Evolutionary conservation across 1,140 invertebrate genomes (phyloP), one percentile per base, ranked within the genome.

Genomic region (Cotesia glomerata): DNA sequence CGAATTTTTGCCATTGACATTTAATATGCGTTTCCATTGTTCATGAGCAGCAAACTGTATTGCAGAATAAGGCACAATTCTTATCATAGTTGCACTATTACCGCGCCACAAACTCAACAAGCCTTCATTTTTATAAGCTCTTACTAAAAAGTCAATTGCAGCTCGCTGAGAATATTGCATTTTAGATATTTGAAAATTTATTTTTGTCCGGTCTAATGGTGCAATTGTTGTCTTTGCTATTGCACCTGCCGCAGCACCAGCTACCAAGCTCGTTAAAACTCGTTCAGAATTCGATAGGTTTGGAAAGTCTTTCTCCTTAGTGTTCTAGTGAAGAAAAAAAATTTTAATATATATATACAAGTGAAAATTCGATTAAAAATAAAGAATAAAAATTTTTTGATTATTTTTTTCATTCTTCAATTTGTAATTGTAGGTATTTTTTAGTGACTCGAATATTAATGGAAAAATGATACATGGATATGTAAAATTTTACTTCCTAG

Each of bases 31-130:
- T 84, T 98, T 98, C 91, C 94, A 99, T 82, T 99, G 97, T 88
- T 99, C 98, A 86, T 99, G 96, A 26, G 97, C 91, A 0, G 96
- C 93, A 84, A 99, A 99, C 86, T 99, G 98, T 71, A 99, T 95
- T 11, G 98, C 95, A 61, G 98, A 97, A 86, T 99, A 98, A 1
- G 98, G 98, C 51, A 99, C 89, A 75, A 99, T 98, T 59, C 98
- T 89, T 0, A 95, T 95, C 96, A 99, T 97, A 0, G 97, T 99
- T 1, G 98, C 98, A 74, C 95, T 97, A 89, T 99, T 99, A 9
- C 98, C 98, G 54, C 98, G 88, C 96, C 97, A 99, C 72, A 99
- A 86, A 71, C 93, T 93, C 5, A 92, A 75, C 18, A 96, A 84
- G 3, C 98, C 95, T 80, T 97, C 94, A 16, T 89, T 89, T 75